phyloP scores from a whole-genome alignment of 2,797 vertebrate genomes.

The Mareca penelope region DNA sequence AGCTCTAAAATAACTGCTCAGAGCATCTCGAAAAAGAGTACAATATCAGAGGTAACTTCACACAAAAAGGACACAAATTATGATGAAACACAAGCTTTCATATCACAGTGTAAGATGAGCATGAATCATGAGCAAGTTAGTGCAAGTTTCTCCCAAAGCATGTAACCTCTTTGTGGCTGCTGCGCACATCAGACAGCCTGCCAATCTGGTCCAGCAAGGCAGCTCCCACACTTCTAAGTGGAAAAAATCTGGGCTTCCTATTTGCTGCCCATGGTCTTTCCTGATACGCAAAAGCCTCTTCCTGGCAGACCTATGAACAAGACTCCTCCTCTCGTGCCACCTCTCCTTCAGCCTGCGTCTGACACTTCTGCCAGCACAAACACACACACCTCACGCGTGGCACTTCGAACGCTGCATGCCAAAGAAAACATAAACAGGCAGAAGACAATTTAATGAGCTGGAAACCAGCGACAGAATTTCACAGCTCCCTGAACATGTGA shows the following conservation, averaged over 20 bases:
- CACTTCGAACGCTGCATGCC: not conserved
- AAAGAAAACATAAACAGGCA: not conserved
- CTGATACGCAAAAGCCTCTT: rapidly evolving
- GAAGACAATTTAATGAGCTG: not conserved
- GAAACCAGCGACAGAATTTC: not conserved
- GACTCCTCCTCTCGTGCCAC: not conserved
- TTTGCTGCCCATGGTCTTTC: not conserved
- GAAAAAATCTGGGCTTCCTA: not conserved
- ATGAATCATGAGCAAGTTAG: not conserved
- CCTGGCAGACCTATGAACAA: rapidly evolving
- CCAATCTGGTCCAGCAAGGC: not conserved
- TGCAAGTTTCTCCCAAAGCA: not conserved
- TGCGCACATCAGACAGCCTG: not conserved
- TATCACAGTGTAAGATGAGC: no score
- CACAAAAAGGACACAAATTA: not conserved
- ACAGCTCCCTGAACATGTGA: not conserved
- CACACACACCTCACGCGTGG: not conserved
- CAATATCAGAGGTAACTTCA: not conserved
- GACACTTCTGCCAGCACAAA: not conserved
- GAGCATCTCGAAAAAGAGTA: rapidly evolving
- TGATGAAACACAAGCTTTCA: not conserved
- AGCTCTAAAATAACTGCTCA: not conserved
- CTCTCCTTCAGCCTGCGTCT: not conserved
- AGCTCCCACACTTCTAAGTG: not conserved
- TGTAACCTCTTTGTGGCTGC: not conserved